phyloP scores from a whole-genome alignment of 1,140 invertebrate species.

The Drosophila tsacasi region DNA sequence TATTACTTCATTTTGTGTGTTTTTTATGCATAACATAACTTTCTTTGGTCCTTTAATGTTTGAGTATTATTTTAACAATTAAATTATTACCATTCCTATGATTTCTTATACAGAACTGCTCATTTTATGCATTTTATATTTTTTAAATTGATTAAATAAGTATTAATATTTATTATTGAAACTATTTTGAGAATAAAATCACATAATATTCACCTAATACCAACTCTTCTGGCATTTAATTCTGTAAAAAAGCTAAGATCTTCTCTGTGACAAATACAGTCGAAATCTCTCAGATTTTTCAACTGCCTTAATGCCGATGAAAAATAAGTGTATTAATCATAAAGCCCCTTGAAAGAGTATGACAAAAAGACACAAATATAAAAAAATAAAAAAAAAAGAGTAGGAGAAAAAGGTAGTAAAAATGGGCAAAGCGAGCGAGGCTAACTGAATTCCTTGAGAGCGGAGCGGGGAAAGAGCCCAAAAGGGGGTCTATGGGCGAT shows the following conservation, averaged over 20 bases:
- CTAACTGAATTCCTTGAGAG: conserved; percentile 53
- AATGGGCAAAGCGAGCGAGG: conserved; percentile 58
- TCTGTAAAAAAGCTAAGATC: no score
- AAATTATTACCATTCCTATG: no score
- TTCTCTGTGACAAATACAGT: conserved; percentile 30
- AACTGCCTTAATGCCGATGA: background rate
- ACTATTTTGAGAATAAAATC: background rate
- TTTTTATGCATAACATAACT: no score
- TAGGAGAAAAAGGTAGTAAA: conserved; percentile 57
- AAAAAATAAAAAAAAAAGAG: conserved; percentile 47
- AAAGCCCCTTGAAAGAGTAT: conserved; percentile 56
- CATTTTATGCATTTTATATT: no score
- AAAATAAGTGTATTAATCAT: background rate
- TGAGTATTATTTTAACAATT: no score
- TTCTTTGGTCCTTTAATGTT: no score
- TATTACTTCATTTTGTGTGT: background rate
- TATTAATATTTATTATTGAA: background rate
- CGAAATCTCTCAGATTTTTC: background rate
- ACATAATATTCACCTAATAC: background rate
- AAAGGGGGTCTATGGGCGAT: conserved; percentile 9
- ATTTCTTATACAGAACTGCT: no score
- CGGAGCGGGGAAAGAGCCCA: background rate
- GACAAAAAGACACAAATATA: conserved; percentile 46
- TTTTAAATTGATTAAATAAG: background rate
- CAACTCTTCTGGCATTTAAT: background rate